Conservation (phyloP, 2,113 vertebrate species). For the Campylorhamphus procurvoides region DNA sequence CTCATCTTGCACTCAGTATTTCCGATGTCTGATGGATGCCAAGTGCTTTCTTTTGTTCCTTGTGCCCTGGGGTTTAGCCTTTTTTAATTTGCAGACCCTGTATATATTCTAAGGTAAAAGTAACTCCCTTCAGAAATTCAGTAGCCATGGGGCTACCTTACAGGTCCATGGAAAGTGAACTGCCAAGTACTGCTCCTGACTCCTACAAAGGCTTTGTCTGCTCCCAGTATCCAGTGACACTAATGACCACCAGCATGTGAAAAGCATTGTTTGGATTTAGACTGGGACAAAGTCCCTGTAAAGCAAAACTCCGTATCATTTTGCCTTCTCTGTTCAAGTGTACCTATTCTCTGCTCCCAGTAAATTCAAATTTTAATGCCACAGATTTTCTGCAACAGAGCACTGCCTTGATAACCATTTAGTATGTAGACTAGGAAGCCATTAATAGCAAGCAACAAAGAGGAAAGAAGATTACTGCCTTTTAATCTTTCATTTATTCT, state of each 20-base stretch:
- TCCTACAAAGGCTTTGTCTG: neutral
- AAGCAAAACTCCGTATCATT: neutral
- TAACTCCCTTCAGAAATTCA: neutral
- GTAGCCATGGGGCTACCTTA: neutral
- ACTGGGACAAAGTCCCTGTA: neutral
- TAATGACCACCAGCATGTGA: neutral
- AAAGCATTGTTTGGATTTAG: conserved; percentile 9
- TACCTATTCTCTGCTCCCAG: conserved; percentile 8
- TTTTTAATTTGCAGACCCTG: neutral
- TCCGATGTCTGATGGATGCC: neutral
- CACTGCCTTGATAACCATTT: conserved; percentile 57
- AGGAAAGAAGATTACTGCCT: conserved; percentile 67
- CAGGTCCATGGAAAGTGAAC: neutral
- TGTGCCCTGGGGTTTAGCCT: neutral
- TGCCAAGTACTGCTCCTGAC: neutral
- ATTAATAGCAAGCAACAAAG: conserved; percentile 59
- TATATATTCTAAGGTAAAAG: neutral
- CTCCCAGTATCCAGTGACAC: neutral
- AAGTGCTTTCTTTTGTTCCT: neutral
- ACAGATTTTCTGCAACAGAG: conserved; percentile 48
- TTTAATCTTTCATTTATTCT: conserved; percentile 60
- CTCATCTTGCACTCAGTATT: neutral
- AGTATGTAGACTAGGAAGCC: conserved; percentile 50
- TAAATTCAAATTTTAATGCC: conserved; percentile 43
- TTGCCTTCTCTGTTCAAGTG: conserved; percentile 11